Percentiles rank a stretch among this genome's conserved stretches.
Evolutionary conservation across 2,113 vertebrate genomes (phyloP).

Genomic region (Balaeniceps rex): DNA sequence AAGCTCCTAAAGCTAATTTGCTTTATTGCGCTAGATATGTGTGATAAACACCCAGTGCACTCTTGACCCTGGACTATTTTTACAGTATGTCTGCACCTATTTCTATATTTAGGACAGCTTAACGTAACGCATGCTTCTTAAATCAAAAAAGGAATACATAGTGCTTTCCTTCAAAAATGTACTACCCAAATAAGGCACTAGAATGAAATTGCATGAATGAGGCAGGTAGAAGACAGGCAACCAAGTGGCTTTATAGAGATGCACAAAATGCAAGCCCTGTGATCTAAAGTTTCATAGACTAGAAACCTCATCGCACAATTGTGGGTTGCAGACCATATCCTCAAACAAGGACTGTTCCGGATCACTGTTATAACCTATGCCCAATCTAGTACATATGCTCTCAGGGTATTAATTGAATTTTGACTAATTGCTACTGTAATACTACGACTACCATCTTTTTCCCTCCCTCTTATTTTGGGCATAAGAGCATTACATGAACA

Average conservation of each 20-base stretch:
- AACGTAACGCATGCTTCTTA: background rate
- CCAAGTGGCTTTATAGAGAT: rapidly evolving
- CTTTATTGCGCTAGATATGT: background rate
- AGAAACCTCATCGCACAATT: background rate
- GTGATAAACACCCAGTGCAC: background rate
- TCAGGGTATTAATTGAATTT: background rate
- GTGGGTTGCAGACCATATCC: background rate
- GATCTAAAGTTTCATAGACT: background rate
- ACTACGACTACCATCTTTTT: background rate
- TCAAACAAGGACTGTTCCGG: background rate
- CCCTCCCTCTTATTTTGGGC: background rate
- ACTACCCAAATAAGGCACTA: background rate
- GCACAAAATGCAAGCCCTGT: rapidly evolving
- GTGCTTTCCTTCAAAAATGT: background rate
- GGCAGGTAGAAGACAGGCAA: background rate
- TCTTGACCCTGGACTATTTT: background rate
- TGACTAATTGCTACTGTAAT: background rate
- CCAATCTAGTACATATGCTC: background rate
- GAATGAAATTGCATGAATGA: background rate
- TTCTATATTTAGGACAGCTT: background rate
- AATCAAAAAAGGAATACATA: background rate
- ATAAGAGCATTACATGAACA: background rate
- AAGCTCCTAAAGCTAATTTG: background rate
- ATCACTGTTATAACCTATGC: background rate
- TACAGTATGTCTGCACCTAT: background rate